Evolutionary conservation across 2,797 vertebrate genomes (phyloP).

Genomic region (Coccyzus lansbergi): DNA sequence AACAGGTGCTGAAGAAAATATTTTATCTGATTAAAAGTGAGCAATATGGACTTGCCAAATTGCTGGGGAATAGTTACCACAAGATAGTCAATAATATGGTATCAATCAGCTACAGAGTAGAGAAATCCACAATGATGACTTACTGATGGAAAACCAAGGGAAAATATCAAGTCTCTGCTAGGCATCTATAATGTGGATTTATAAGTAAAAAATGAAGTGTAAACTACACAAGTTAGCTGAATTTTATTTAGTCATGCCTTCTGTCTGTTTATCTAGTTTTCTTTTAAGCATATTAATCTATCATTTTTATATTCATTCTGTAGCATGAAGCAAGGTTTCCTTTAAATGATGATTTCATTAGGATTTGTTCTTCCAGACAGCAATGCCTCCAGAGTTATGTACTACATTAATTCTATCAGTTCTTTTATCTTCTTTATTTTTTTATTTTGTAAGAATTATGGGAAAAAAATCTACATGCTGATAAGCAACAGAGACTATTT

Average conservation of each 20-base stretch:
- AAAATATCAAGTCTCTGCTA: not conserved
- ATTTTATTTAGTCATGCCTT: conserved; percentile 17
- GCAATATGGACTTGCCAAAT: not conserved
- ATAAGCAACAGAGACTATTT: not conserved
- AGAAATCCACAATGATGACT: not conserved
- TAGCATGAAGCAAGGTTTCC: conserved; percentile 39
- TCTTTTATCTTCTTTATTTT: not conserved
- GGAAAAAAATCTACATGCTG: not conserved
- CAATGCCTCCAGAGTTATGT: not conserved
- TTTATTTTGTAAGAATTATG: conserved; percentile 34
- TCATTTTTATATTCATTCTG: conserved; percentile 45
- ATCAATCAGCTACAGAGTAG: not conserved
- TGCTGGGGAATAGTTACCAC: not conserved
- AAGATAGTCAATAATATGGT: not conserved
- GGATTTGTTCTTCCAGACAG: conserved; percentile 45
- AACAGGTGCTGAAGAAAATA: not conserved
- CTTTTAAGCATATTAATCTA: conserved; percentile 24
- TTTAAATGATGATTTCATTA: conserved; percentile 67
- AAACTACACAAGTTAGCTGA: not conserved
- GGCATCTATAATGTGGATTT: not conserved
- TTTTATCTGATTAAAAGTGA: conserved; percentile 44
- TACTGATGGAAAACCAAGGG: not conserved
- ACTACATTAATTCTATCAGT: conserved; percentile 52
- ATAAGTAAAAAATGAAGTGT: not conserved
- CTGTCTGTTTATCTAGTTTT: conserved; percentile 9